phyloP scores from a whole-genome alignment of 37 sponge, comb jelly and placozoan genomes.

The Cliona cf. orientalis region DNA sequence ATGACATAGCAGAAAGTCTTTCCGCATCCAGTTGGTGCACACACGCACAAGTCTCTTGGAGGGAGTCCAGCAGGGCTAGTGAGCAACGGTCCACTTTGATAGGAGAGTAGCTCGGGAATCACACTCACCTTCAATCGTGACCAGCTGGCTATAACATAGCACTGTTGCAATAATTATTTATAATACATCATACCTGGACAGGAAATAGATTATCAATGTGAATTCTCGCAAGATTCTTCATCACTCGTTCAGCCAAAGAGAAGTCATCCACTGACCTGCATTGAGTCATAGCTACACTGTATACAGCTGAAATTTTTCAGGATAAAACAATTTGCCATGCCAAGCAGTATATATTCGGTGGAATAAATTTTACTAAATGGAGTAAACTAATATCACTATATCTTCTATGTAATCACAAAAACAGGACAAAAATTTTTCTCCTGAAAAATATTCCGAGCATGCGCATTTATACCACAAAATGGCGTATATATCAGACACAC shows the following conservation, averaged over 20 bases:
- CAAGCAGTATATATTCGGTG: too few relatives aligned
- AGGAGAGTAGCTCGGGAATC: slow-evolving; percentile 32
- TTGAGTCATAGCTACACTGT: too few relatives aligned
- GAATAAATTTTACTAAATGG: too few relatives aligned
- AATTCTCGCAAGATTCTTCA: slow-evolving; percentile 48
- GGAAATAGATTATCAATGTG: slow-evolving; percentile 60
- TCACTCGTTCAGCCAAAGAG: slow-evolving; percentile 23
- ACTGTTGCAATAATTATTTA: background rate
- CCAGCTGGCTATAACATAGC: too few relatives aligned
- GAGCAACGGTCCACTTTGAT: background rate
- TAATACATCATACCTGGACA: slow-evolving; percentile 49
- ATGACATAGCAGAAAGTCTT: slow-evolving; percentile 93
- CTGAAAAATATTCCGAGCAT: too few relatives aligned
- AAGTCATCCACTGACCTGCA: slow-evolving; percentile 31
- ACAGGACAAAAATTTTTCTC: too few relatives aligned
- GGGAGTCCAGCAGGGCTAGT: slow-evolving; percentile 4
- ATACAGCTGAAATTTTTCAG: background rate
- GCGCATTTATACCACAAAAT: too few relatives aligned
- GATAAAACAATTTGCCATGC: background rate
- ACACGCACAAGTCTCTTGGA: slow-evolving; percentile 85
- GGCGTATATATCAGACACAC: too few relatives aligned
- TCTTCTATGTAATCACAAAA: background rate
- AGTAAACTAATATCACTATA: slow-evolving; percentile 8
- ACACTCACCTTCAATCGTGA: slow-evolving; percentile 20
- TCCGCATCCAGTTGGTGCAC: slow-evolving; percentile 97